Evolutionary conservation across 1,140 invertebrate species (phyloP), one percentile per base, ranked within the genome.

Genomic region (Leptinotarsa undecemlineata): DNA sequence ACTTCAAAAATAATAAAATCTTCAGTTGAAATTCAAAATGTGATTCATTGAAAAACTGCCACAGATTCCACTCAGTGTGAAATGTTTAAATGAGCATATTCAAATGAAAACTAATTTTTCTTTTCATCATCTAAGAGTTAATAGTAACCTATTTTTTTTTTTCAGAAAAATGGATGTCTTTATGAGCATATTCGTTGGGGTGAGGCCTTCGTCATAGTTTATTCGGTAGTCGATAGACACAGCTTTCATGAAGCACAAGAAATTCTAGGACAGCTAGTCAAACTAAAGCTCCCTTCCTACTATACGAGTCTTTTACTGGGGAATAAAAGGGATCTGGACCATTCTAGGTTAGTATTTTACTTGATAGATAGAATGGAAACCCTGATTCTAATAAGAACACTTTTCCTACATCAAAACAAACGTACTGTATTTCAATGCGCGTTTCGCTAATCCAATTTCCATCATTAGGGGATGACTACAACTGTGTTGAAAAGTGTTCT

Each of bases 121-220:
- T 42, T 0, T 42, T 0, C 33, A 42, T 42, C 33, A 42, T 42
- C 17, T 19, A 8, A 14, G 15, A 57, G 8, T 57, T n/a, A n/a
- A 17, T 57, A 57, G 6, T 57, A n/a, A 0, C 11, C 4, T 75
- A 79, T 79, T 78, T 62, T 75, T 79, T 79, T 78, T 62, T 87
- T 87, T 47, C 86, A 89, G 89, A 87, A 91, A 77, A 89, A 90
- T 71, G 90, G 90, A n/a, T 92, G 91, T 79, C 85, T 93, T 2
- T 91, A 91, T 72, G 92, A 93, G 75, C 92, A 94, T 82, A 89
- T 94, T 76, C 87, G 90, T 80, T 95, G 94, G 94, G 93, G 92
- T 13, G 93, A 95, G 79, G 93, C 93, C 1, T 95, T 94, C 84
- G 91, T 94, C 5, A 89, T 95, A 70, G 93, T 95, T n/a, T 95